Evolutionary conservation across 2,888 invertebrate species (phyloP).

Genomic region (Pseudococcus longispinus): DNA sequence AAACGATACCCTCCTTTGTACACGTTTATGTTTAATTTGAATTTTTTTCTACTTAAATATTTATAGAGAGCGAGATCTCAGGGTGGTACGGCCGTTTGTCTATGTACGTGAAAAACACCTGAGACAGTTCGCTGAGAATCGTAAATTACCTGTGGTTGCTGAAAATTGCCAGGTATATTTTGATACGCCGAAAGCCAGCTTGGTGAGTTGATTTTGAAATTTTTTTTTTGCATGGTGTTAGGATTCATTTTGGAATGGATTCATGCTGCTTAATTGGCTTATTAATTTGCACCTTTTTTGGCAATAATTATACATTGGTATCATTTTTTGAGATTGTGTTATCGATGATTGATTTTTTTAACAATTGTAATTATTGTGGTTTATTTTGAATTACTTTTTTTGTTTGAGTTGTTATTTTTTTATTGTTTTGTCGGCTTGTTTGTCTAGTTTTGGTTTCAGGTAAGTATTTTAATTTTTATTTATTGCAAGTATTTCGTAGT

Average conservation of each 20-base stretch:
- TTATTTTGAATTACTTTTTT: no score
- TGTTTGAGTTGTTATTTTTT: no score
- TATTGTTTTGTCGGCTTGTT: no score
- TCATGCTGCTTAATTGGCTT: background rate
- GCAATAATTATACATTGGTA: background rate
- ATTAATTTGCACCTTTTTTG: background rate
- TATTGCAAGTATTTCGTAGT: no score
- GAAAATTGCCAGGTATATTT: slow-evolving; percentile 68
- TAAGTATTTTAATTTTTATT: no score
- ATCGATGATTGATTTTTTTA: background rate
- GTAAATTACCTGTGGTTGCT: slow-evolving; percentile 75
- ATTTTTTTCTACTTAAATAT: background rate
- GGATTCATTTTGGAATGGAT: background rate
- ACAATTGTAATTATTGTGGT: no score
- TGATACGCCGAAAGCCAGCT: slow-evolving; percentile 66
- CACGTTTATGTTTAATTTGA: background rate
- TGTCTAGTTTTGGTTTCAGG: no score
- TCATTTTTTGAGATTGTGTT: background rate
- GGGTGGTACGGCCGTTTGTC: slow-evolving; percentile 85
- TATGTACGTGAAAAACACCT: slow-evolving; percentile 82
- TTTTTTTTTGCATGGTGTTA: background rate
- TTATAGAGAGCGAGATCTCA: slow-evolving; percentile 77
- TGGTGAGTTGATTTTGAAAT: background rate
- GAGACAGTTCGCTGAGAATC: slow-evolving; percentile 76
- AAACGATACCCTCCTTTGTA: background rate